A percentile compares a stretch with the other conserved stretches of the same genome.
These are phyloP conservation scores for Drosophila ezoana DNA, from an alignment of 2,888 invertebrate genomes.

Conservation along the genomic window DNA sequence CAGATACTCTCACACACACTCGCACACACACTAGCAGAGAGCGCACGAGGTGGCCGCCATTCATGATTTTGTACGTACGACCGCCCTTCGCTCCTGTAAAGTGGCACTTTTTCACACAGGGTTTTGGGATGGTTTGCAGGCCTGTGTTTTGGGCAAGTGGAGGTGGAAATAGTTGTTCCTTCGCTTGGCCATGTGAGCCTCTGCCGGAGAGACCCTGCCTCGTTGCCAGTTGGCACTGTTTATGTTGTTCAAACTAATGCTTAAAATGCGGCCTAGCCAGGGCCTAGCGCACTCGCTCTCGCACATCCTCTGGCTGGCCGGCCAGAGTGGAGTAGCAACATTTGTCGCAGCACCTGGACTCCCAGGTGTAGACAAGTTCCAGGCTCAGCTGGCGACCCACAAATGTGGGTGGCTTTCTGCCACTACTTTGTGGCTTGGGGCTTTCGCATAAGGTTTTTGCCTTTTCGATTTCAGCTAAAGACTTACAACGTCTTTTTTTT, in stretches of 20 bases:
- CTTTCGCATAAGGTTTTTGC: constrained; percentile 52
- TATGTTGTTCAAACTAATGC: constrained; percentile 80
- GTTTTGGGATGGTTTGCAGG: not conserved
- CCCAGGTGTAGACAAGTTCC: constrained; percentile 22
- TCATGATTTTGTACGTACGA: constrained; percentile 66
- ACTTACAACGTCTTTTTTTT: not conserved
- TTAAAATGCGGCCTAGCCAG: constrained; percentile 75
- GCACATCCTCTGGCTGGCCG: not conserved
- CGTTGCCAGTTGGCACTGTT: constrained; percentile 52
- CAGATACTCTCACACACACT: constrained; percentile 24
- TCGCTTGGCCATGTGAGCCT: too few relatives aligned
- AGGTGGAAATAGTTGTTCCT: constrained; percentile 51
- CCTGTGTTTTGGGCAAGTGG: constrained; percentile 7
- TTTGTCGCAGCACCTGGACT: constrained; percentile 45
- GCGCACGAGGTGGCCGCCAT: constrained; percentile 56
- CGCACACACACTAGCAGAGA: constrained; percentile 17
- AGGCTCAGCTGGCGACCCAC: constrained; percentile 2
- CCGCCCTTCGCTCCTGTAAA: constrained; percentile 57
- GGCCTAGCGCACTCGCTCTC: constrained; percentile 38
- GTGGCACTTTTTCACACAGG: constrained; percentile 36
- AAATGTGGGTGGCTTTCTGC: constrained; percentile 37
- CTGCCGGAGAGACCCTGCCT: constrained; percentile 8
- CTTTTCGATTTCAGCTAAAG: constrained; percentile 32
- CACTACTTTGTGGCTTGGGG: constrained; percentile 13
- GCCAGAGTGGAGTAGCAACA: constrained; percentile 18